Evolutionary conservation across 2,888 invertebrate species (phyloP), one percentile per base, ranked within the genome.

Genomic region (Orchesella flavescens): DNA sequence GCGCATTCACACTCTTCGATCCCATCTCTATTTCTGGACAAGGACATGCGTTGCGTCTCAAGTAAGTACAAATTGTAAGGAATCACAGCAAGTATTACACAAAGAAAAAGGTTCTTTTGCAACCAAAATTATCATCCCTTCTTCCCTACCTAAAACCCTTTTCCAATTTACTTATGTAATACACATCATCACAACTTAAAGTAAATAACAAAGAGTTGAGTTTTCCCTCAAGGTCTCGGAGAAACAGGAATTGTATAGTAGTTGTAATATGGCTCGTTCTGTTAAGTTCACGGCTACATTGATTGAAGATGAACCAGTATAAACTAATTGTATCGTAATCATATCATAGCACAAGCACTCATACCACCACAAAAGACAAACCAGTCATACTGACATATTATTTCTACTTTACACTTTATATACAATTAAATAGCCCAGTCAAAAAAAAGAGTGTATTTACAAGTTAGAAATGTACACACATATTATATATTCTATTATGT

Each of bases 21-120:
- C 34, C 34, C 7, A 4, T 34, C 7, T 34, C 34, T 7, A 34
- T 34, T 7, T 34, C 34, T 34, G 34, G 34, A 34, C 34, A 34
- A 34, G 34, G 34, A 34, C 34, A 34, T 34, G 34, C 34, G 7
- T 34, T n/a, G n/a, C n/a, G n/a, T n/a, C n/a, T n/a, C n/a, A n/a
- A n/a, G 34, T 34, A 23, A 63, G 63, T 63, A 63, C 63, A 57
- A 15, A 66, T 19, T 57, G n/a, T 82, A 82, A 82, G 82, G 82
- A 76, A 82, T 82, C 82, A 82, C 82, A 82, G 82, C 82, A 76
- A 76, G 21, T 68, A 53, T 72, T 80, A 80, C 66, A 72, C 21
- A 68, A 57, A 17, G 34, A 34, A 71, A 71, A 23, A 12, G 69
- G 68, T 57, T 57, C 34, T 63, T 63, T 13, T 24, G 63, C 63